These are phyloP conservation scores for Sebastes alutus DNA, from an alignment of 2,797 vertebrate species.

Conservation along the genomic window DNA sequence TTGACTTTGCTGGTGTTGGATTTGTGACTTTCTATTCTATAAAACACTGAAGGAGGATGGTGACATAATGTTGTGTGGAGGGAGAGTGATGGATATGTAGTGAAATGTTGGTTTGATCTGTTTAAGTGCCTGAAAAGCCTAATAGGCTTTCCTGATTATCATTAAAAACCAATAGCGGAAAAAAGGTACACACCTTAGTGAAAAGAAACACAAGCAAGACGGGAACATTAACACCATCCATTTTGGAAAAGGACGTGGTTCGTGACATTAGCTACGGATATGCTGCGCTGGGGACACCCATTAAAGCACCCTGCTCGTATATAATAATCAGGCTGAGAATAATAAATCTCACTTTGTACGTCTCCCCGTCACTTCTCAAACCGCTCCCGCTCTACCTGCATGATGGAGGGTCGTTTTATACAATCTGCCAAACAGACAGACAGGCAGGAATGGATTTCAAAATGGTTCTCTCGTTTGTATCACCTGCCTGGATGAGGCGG, in stretches of 20 bases:
- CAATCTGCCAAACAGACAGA: constrained; percentile 1
- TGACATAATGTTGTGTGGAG: background rate
- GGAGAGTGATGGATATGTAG: background rate
- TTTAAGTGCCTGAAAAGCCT: background rate
- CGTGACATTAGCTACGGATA: background rate
- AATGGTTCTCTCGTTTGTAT: constrained; percentile 31
- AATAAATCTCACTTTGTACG: constrained; percentile 40
- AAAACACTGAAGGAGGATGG: background rate
- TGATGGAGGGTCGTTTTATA: constrained; percentile 25
- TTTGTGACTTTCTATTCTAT: background rate
- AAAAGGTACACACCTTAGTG: background rate
- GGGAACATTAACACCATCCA: background rate
- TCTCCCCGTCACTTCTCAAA: constrained; percentile 3
- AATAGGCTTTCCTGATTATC: background rate
- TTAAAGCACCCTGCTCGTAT: background rate
- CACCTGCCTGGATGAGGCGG: constrained; percentile 27
- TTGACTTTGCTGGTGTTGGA: background rate
- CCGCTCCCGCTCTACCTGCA: background rate
- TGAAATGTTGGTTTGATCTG: background rate
- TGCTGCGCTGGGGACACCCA: background rate
- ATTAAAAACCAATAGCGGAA: background rate
- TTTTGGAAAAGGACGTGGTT: background rate
- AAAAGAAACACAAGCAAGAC: background rate
- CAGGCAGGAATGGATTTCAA: constrained; percentile 16
- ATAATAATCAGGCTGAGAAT: constrained; percentile 11